Evolutionary conservation across 2,113 vertebrate species (phyloP), one percentile per base, ranked within the genome.

Genomic region (Callorhinus ursinus): DNA sequence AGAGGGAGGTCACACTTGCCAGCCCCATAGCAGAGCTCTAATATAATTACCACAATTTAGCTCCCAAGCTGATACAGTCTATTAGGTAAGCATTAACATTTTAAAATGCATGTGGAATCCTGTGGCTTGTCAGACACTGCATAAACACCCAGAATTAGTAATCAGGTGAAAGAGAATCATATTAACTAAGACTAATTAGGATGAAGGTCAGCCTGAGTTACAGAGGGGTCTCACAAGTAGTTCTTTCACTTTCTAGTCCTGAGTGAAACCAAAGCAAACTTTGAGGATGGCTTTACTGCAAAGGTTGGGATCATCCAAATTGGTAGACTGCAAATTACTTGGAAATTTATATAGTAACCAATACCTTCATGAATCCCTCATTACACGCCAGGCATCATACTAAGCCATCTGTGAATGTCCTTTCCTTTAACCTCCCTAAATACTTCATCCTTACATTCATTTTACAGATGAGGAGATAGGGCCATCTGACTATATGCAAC

Each of bases 161-260:
- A 77, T 65, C 63, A 97, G 83, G n/a, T 28, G 83, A 93, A 94
- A 95, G 51, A 90, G 96, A 77, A 83, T 59, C 74, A 24, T 71
- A 93, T 92, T 92, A 86, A 93, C 90, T 65, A 42, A 90, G 57
- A 69, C 49, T 92, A 90, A 96, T 79, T 61, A 63, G 69, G 36
- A 51, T 90, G 84, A 94, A 95, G 84, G 88, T 82, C 74, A 61
- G 18, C 80, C 24, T 57, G 67, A 69, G 85, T 90, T 57, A 88
- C 2, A 42, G 61, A 80, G 88, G 89, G 71, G 79, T 49, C 92
- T 89, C 24, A n/a, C 46, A 79, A 4, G 19, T 5, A 26, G 1
- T 80, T 81, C 36, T 46, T 71, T 53, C 63, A 46, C 46, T 77
- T 71, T 95, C 51, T 67, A 24, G 59, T 55, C 11, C 24, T n/a